Evolutionary conservation across 2,888 invertebrate species (phyloP).

Genomic region (Lottia gigantea): DNA sequence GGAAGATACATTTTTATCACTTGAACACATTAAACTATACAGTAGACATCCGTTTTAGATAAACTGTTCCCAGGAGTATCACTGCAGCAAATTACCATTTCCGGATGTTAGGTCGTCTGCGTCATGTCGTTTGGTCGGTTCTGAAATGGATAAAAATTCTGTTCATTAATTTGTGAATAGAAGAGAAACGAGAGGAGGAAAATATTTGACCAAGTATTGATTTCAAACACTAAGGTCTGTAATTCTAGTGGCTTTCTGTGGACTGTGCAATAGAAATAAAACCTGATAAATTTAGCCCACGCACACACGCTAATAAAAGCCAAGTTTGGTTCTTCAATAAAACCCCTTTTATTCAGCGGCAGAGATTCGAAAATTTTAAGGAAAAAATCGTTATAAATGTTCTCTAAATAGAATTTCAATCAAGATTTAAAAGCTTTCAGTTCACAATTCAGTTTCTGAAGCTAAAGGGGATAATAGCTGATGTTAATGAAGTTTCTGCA

Average conservation of each 20-base stretch:
- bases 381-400: too few relatives aligned
- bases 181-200: neutral
- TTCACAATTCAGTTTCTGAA: too few relatives aligned
- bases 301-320: too few relatives aligned
- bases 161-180: constrained; percentile 8
- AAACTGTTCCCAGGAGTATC: neutral
- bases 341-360: too few relatives aligned
- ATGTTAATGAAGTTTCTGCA: too few relatives aligned
- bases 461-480: too few relatives aligned
- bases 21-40: neutral
- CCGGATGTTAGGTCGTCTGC: constrained; percentile 10
- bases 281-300: too few relatives aligned
- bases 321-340: too few relatives aligned
- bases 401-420: too few relatives aligned
- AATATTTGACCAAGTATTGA: constrained; percentile 11
- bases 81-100: neutral
- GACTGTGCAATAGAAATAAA: too few relatives aligned
- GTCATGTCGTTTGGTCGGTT: neutral
- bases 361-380: too few relatives aligned
- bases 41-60: neutral
- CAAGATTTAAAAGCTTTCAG: too few relatives aligned
- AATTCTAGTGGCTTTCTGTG: neutral
- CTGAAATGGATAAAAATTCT: constrained; percentile 1
- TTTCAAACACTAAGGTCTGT: neutral
- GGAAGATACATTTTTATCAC: constrained; percentile 2